Evolutionary conservation across 2,888 invertebrate genomes (phyloP).

Genomic region (Oscheius sp.): DNA sequence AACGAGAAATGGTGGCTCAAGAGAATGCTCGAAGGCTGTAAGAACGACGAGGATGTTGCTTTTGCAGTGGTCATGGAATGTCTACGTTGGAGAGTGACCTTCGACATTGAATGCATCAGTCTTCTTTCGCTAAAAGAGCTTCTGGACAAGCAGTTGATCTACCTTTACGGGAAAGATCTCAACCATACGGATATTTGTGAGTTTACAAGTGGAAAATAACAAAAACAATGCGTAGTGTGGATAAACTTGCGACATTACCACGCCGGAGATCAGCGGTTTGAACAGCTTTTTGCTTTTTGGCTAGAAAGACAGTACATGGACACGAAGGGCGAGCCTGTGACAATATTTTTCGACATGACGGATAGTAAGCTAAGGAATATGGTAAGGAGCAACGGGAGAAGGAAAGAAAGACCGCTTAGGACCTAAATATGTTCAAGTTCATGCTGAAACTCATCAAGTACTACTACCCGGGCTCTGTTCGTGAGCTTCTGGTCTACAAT

Average conservation of each 20-base stretch:
- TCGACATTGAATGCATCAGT: conserved; percentile 64
- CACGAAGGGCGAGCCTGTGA: conserved; percentile 58
- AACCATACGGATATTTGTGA: conserved; percentile 44
- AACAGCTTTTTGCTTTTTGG: conserved; percentile 68
- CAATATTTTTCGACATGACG: conserved; percentile 66
- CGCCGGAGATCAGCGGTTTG: conserved; percentile 54
- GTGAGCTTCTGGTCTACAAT: conserved; percentile 62
- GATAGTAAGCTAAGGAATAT: conserved; percentile 61
- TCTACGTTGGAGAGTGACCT: conserved; percentile 63
- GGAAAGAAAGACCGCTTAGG: conserved; percentile 46
- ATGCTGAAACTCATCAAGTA: conserved; percentile 66
- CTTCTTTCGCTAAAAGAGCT: conserved; percentile 58
- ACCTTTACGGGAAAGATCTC: conserved; percentile 63
- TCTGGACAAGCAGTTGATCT: conserved; percentile 62
- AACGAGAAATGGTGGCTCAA: conserved; percentile 64
- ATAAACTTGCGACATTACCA: conserved; percentile 61
- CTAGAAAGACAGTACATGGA: conserved; percentile 66
- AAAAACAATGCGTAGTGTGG: conserved; percentile 59
- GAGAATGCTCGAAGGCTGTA: conserved; percentile 50
- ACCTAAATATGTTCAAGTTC: conserved; percentile 68
- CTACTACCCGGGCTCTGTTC: conserved; percentile 64
- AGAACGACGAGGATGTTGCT: conserved; percentile 65
- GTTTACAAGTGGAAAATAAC: background rate
- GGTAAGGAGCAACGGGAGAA: conserved; percentile 41
- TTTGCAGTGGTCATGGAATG: conserved; percentile 65